Conservation (phyloP, 2,113 vertebrate genomes). For the Arizona elegans region DNA sequence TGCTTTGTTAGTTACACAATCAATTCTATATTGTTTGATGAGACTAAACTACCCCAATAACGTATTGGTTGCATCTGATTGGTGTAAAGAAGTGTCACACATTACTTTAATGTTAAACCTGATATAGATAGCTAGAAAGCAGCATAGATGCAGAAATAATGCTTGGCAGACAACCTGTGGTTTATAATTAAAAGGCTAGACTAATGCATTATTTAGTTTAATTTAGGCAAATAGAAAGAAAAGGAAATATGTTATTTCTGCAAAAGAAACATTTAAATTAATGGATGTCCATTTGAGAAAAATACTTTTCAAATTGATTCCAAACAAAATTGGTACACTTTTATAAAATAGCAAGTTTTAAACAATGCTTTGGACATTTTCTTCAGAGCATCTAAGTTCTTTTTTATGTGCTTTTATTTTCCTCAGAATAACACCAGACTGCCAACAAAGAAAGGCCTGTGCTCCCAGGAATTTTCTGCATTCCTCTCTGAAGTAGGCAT, state of each 20-base stretch:
- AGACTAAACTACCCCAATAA: neutral
- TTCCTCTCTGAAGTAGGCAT: constrained; percentile 93
- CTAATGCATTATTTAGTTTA: constrained; percentile 44
- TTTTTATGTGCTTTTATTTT: constrained; percentile 90
- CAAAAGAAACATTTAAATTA: constrained; percentile 60
- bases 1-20: neutral
- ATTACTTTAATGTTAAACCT: neutral
- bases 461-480: constrained; percentile 94
- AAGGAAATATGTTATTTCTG: constrained; percentile 51
- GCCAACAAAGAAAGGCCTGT: constrained; percentile 93
- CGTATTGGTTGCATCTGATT: neutral
- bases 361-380: constrained; percentile 80
- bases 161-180: neutral
- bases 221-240: constrained; percentile 57
- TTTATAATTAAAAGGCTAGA: neutral
- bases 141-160: neutral
- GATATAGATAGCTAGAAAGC: neutral
- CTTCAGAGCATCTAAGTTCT: constrained; percentile 84
- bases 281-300: constrained; percentile 52
- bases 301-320: constrained; percentile 53
- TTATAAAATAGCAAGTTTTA: constrained; percentile 64
- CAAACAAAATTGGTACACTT: constrained; percentile 63
- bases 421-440: constrained; percentile 80
- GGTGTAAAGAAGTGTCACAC: neutral
- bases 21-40: neutral